phyloP scores from a whole-genome alignment of 1,140 invertebrate species.

The Melitaea cinxia region DNA sequence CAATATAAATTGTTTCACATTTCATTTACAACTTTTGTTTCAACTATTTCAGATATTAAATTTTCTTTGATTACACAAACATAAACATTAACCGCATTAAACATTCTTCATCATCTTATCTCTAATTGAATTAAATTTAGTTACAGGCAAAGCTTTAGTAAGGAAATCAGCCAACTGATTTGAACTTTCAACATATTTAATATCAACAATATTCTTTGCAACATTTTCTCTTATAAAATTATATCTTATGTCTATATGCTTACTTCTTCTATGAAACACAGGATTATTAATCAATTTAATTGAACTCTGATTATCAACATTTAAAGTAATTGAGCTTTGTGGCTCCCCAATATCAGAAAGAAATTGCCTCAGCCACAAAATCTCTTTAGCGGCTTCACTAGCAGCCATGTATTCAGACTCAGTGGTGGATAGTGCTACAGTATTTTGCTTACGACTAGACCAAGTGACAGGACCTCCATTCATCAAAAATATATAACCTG shows the following conservation, averaged over 20 bases:
- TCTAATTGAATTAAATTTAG: neutral
- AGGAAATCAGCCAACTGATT: slow-evolving; percentile 15
- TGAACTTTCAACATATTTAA: slow-evolving; percentile 11
- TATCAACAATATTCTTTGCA: neutral
- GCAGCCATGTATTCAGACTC: slow-evolving; percentile 79
- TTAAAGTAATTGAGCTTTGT: slow-evolving; percentile 8
- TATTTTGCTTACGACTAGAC: slow-evolving; percentile 69
- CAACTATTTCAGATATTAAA: no score
- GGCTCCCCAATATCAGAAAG: slow-evolving; percentile 20
- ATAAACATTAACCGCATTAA: neutral
- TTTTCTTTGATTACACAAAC: no score
- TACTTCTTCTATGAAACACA: slow-evolving; percentile 6
- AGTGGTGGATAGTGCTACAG: slow-evolving; percentile 73
- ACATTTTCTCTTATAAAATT: slow-evolving; percentile 17
- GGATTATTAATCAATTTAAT: slow-evolving; percentile 13
- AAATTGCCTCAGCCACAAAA: slow-evolving; percentile 53
- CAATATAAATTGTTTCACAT: no score
- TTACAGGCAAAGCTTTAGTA: slow-evolving; percentile 4
- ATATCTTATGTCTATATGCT: slow-evolving; percentile 21
- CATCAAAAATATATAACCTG: slow-evolving; percentile 52
- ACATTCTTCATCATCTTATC: neutral
- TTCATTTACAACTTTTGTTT: no score
- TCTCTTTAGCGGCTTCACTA: slow-evolving; percentile 62
- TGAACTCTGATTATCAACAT: slow-evolving; percentile 11
- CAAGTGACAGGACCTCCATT: slow-evolving; percentile 61